phyloP scores from a whole-genome alignment of 2,113 vertebrate genomes.

The Orientallactaga bullata region DNA sequence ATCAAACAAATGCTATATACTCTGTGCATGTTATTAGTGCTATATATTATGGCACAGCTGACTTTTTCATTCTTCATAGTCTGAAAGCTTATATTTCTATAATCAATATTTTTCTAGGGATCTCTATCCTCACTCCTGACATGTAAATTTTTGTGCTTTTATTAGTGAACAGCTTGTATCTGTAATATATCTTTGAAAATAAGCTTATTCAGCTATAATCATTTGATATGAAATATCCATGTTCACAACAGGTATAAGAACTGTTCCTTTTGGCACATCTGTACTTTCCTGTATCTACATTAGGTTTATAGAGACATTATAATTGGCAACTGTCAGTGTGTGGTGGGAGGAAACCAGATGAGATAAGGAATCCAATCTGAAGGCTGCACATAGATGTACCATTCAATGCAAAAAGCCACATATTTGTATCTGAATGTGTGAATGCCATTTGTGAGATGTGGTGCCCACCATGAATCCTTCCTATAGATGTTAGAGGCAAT shows the following conservation, averaged over 20 bases:
- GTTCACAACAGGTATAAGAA: neutral
- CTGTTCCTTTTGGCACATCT: neutral
- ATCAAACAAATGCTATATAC: neutral
- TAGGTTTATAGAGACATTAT: neutral
- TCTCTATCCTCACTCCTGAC: neutral
- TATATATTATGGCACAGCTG: neutral
- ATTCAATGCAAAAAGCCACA: no score
- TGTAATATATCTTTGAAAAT: neutral
- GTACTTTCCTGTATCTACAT: neutral
- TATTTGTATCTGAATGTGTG: neutral
- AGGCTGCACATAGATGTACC: neutral
- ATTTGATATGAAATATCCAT: neutral
- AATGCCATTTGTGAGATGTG: neutral
- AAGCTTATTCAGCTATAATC: neutral
- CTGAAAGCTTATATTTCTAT: neutral
- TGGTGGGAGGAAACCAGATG: neutral
- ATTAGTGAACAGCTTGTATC: conserved; percentile 3
- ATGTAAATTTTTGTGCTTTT: neutral
- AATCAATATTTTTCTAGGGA: neutral
- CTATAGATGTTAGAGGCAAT: neutral
- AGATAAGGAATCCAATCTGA: neutral
- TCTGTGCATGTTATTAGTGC: neutral
- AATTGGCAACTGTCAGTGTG: neutral
- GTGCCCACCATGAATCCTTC: neutral
- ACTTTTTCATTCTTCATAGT: neutral